phyloP scores from a whole-genome alignment of 2,888 invertebrate species.

The Ypsolopha sequella region DNA sequence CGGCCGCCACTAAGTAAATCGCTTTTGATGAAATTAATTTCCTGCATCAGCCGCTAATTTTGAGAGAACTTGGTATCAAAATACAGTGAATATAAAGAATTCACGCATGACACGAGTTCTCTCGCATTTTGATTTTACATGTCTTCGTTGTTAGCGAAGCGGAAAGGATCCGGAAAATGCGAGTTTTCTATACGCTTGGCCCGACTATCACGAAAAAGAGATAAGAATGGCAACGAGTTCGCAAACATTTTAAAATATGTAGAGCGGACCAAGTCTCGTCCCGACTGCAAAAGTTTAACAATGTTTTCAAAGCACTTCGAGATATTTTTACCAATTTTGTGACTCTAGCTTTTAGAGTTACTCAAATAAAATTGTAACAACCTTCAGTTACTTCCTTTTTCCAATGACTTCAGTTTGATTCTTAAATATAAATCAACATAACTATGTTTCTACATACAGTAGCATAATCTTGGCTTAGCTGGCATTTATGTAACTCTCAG shows the following conservation, averaged over 20 bases:
- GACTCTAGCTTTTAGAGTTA: not conserved
- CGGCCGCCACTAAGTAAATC: constrained; percentile 38
- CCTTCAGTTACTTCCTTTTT: too few relatives aligned
- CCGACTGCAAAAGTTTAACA: constrained; percentile 15
- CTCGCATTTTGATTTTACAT: constrained; percentile 9
- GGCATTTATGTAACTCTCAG: too few relatives aligned
- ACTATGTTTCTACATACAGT: too few relatives aligned
- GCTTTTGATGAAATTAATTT: constrained; percentile 42
- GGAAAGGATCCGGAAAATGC: constrained; percentile 26
- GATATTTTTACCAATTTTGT: not conserved
- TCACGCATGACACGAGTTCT: constrained; percentile 3
- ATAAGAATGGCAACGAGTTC: constrained; percentile 29
- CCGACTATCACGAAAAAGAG: constrained; percentile 21
- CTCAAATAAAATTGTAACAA: too few relatives aligned
- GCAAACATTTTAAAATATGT: constrained; percentile 25
- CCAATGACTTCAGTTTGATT: too few relatives aligned
- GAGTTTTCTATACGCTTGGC: constrained; percentile 21
- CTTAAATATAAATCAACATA: too few relatives aligned
- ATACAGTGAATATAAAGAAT: constrained; percentile 9
- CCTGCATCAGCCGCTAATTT: constrained; percentile 42
- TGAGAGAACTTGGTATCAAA: constrained; percentile 13
- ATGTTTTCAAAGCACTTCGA: constrained; percentile 8
- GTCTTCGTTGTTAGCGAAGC: constrained; percentile 13
- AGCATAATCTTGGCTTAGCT: too few relatives aligned
- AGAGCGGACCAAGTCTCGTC: constrained; percentile 11